Evolutionary conservation across 37 sponge, comb jelly and placozoan genomes (phyloP).

Genomic region (Ephydatia muelleri): DNA sequence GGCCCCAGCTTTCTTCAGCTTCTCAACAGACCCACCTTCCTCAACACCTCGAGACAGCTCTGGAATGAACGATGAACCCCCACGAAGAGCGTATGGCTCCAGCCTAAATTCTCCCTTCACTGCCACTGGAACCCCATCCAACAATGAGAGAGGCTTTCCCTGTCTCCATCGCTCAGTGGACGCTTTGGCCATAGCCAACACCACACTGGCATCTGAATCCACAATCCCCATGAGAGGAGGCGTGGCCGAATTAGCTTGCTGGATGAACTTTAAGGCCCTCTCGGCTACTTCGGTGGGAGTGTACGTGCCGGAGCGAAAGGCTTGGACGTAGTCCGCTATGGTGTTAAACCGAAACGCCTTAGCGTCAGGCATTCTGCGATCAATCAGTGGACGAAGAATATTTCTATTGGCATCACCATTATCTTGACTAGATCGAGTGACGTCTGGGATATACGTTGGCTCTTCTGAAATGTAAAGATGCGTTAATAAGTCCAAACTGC

Average conservation of each 20-base stretch:
- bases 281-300: slow-evolving; percentile 63
- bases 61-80: slow-evolving; percentile 49
- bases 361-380: not conserved
- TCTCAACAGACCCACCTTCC: slow-evolving; percentile 53
- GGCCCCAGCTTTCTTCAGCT: slow-evolving; percentile 79
- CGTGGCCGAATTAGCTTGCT: slow-evolving; percentile 26
- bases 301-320: slow-evolving; percentile 24
- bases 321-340: slow-evolving; percentile 39
- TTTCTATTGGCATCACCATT: slow-evolving; percentile 11
- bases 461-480: slow-evolving; percentile 62
- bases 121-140: slow-evolving; percentile 90
- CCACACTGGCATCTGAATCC: slow-evolving; percentile 44
- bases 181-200: slow-evolving; percentile 71
- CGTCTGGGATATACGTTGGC: slow-evolving; percentile 58
- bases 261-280: slow-evolving; percentile 55
- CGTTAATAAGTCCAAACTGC: slow-evolving; percentile 15
- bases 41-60: slow-evolving; percentile 15
- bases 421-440: slow-evolving; percentile 10
- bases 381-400: not conserved
- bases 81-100: slow-evolving; percentile 48
- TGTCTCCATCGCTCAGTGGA: slow-evolving; percentile 81
- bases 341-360: not conserved
- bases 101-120: slow-evolving; percentile 82
- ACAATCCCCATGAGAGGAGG: slow-evolving; percentile 80
- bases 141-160: slow-evolving; percentile 66